Conservation (phyloP, 30 jellyfish, hydroid and myxozoan species). For the Chironex yamaguchii region DNA sequence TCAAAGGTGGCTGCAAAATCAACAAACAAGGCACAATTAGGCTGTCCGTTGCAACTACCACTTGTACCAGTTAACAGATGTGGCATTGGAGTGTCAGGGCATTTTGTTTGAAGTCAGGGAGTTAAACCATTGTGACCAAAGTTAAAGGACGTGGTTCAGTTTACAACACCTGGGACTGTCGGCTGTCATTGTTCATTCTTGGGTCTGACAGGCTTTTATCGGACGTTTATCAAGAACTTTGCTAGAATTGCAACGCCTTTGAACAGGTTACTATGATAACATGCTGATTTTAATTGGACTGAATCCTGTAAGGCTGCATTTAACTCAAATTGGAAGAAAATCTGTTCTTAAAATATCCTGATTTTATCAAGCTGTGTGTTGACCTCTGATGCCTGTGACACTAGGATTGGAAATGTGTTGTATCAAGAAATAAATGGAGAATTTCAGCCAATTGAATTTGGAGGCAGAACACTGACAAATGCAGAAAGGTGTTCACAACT, state of each 20-base stretch:
- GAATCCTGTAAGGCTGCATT: neutral
- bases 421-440: neutral
- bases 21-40: neutral
- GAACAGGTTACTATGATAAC: neutral
- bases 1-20: no score
- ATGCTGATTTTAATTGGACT: neutral
- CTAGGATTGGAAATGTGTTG: neutral
- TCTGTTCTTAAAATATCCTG: neutral
- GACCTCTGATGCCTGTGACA: constrained; percentile 2
- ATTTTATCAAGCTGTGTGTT: neutral
- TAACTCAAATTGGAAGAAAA: neutral
- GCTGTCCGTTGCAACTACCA: neutral
- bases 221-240: neutral
- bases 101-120: neutral
- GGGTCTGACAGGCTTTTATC: neutral
- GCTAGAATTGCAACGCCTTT: neutral
- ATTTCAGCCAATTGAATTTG: neutral
- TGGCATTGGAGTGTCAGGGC: neutral
- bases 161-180: neutral
- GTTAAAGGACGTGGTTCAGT: neutral
- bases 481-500: constrained; percentile 14
- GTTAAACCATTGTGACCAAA: neutral
- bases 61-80: neutral
- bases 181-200: neutral
- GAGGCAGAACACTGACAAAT: neutral